Base-by-base conservation (phyloP, 2,797 vertebrate genomes). In the Acrossocheilus wenchowensis region DNA sequence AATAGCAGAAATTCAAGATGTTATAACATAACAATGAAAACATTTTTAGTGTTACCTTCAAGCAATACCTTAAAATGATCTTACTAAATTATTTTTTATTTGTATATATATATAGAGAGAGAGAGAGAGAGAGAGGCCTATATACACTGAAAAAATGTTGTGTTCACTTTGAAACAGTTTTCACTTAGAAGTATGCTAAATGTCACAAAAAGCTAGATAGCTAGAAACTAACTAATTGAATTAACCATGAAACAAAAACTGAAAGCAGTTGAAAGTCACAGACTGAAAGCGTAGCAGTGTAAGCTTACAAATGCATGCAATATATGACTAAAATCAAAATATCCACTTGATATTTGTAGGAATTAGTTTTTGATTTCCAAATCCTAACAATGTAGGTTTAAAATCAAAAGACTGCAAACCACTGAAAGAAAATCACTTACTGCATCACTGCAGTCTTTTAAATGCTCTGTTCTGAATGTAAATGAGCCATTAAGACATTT, bases 401-500 rank as follows among this genome's bases (percentile, higher is more conserved):
- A 41, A 43, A 41, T 43, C 36, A 19, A 78, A 26, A 19, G 36
- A 60, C 57, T 74, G 23, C 43, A 50, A 69, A 66, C 23, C 39
- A 52, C 19, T 36, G 19, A 68, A 50, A 74, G 43, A 69, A 43
- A n/a, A 82, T 54, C 14, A 69, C 48, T 52, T 34, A 64, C 43
- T 50, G 74, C 45, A 21, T 69, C 62, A 1, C 26, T 57, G 75
- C 48, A 71, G 74, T 45, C 21, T 26, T 36, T 72, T 72, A 23
- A 50, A 72, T 15, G 21, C 36, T 82, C 64, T 68, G 48, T n/a
- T 60, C 36, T 60, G 74, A 54, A 68, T 78, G 73, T 48, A 71
- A 71, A 60, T 52, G 75, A 54, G 83, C 74, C 64, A 60, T 4
- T 57, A 6, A 78, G 17, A 45, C 75, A 60, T 45, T 85, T 71